Percentiles rank a stretch among this genome's conserved stretches.
Evolutionary conservation across 2,113 vertebrate genomes (phyloP).

Genomic region (Corynorhinus townsendii): DNA sequence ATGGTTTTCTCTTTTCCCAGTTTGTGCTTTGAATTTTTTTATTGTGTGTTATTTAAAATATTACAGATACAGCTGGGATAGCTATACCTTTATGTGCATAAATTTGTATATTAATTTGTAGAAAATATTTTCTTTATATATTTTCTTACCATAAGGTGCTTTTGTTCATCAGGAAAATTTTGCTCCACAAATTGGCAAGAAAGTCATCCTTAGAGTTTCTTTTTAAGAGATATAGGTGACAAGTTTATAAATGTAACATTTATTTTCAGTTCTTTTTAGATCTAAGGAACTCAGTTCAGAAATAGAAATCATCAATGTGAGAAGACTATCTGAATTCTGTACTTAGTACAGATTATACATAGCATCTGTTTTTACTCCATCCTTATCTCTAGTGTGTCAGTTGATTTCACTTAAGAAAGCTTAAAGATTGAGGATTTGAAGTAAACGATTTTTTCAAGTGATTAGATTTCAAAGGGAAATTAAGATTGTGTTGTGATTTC

Average conservation of each 20-base stretch:
- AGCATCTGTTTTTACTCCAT: conserved; percentile 36
- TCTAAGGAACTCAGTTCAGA: conserved; percentile 36
- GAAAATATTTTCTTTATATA: conserved; percentile 70
- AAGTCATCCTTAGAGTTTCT: conserved; percentile 53
- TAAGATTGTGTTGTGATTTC: conserved; percentile 60
- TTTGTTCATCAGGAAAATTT: conserved; percentile 72
- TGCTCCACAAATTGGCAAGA: conserved; percentile 58
- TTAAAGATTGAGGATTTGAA: conserved; percentile 40
- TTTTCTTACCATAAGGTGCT: conserved; percentile 66
- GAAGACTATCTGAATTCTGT: conserved; percentile 40
- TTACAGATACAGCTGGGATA: conserved; percentile 27
- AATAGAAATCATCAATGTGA: conserved; percentile 11
- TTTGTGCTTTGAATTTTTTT: conserved; percentile 67
- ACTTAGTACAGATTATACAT: not conserved
- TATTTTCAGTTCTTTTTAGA: conserved; percentile 50
- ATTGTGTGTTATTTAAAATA: conserved; percentile 64
- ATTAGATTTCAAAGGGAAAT: conserved; percentile 52
- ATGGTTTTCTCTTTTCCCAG: conserved; percentile 60
- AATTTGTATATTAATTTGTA: conserved; percentile 66
- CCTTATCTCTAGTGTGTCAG: conserved; percentile 26
- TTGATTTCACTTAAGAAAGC: conserved; percentile 35
- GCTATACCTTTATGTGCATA: conserved; percentile 67
- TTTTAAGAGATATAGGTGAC: conserved; percentile 46
- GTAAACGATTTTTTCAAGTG: conserved; percentile 41
- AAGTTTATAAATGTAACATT: conserved; percentile 63